Conservation (phyloP, 2,888 invertebrate genomes). For the Eudemis profundana region DNA sequence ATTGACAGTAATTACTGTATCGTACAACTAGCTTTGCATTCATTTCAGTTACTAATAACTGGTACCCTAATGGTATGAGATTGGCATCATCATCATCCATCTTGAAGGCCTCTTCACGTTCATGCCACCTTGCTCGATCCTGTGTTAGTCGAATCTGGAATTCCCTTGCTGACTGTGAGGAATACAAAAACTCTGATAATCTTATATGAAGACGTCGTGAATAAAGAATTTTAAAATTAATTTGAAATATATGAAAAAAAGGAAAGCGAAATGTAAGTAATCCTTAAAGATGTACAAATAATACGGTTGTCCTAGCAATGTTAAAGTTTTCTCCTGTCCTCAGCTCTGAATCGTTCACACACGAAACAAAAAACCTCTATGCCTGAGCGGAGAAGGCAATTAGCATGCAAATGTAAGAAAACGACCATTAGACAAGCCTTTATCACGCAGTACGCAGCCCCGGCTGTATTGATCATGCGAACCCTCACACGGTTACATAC, state of each 20-base stretch:
- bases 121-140: too few relatives aligned
- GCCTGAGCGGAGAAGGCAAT: conserved; percentile 73
- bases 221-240: too few relatives aligned
- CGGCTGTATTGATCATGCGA: conserved; percentile 80
- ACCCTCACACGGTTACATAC: conserved; percentile 82
- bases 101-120: too few relatives aligned
- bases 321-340: conserved; percentile 10
- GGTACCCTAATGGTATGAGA: too few relatives aligned
- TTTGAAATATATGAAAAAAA: background rate
- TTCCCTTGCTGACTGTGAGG: too few relatives aligned
- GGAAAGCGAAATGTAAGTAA: background rate
- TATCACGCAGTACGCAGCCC: conserved; percentile 63
- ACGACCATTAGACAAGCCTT: conserved; percentile 76
- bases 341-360: conserved; percentile 68
- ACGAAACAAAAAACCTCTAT: conserved; percentile 66
- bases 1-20: too few relatives aligned
- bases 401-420: conserved; percentile 85
- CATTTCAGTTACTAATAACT: too few relatives aligned
- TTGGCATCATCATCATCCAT: too few relatives aligned
- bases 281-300: background rate
- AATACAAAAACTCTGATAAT: too few relatives aligned
- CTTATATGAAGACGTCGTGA: too few relatives aligned
- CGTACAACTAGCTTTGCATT: too few relatives aligned
- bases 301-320: background rate
- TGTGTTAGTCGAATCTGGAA: too few relatives aligned